Percentiles rank a stretch among this genome's conserved stretches.
These are phyloP conservation scores for Psylliodes chrysocephalus DNA, from an alignment of 2,888 invertebrate genomes.

Conservation along the genomic window DNA sequence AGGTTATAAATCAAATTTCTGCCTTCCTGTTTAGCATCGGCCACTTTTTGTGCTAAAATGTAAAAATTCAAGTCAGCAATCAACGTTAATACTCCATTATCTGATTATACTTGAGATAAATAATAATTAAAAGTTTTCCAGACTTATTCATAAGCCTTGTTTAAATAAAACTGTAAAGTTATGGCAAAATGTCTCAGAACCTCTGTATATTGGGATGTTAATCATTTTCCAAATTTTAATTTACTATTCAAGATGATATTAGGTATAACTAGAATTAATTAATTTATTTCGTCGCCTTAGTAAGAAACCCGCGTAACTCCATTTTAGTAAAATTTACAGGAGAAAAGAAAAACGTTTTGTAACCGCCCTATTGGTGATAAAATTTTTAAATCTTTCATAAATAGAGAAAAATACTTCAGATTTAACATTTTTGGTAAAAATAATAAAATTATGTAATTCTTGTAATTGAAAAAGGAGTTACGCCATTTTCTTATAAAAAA, in stretches of 20 bases:
- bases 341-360: too few species aligned
- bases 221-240: background rate
- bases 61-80: too few species aligned
- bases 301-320: too few species aligned
- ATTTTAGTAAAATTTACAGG: too few species aligned
- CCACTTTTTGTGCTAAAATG: conserved; percentile 23
- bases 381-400: too few species aligned
- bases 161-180: conserved; percentile 34
- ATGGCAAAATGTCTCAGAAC: conserved; percentile 31
- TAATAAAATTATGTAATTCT: too few species aligned
- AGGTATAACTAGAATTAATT: background rate
- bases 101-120: conserved; percentile 26
- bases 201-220: background rate
- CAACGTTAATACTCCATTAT: conserved; percentile 28
- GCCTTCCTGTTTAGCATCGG: background rate
- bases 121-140: conserved; percentile 18
- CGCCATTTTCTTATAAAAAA: too few species aligned
- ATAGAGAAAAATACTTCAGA: too few species aligned
- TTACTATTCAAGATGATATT: background rate
- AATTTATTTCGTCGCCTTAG: too few species aligned
- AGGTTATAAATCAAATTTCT: conserved; percentile 34
- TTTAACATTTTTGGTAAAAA: too few species aligned
- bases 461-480: too few species aligned
- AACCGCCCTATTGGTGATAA: too few species aligned
- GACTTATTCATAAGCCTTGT: conserved; percentile 37